A percentile compares a stretch with the other conserved stretches of the same genome.
Conservation (phyloP, 2,113 vertebrate genomes). For the Mixornis gularis region DNA sequence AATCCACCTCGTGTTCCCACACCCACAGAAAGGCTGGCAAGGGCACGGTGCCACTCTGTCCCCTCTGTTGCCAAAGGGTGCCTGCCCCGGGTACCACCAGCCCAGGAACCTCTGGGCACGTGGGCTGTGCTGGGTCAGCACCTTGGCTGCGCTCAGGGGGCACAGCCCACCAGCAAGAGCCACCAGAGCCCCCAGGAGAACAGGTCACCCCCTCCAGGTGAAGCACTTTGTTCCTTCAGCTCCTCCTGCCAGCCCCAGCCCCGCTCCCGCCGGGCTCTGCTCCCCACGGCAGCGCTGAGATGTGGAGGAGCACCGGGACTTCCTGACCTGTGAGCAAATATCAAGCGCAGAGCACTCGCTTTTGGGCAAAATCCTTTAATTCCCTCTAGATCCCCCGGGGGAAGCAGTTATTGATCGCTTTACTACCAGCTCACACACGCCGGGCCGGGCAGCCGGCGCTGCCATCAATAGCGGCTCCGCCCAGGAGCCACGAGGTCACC, state of each 20-base stretch:
- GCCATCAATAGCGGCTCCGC: neutral
- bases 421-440: neutral
- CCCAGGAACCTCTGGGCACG: rapidly evolving
- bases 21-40: neutral
- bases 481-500: neutral
- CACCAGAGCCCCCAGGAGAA: neutral
- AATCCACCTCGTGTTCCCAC: neutral
- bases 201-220: neutral
- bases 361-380: slow-evolving; percentile 18
- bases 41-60: neutral
- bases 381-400: neutral
- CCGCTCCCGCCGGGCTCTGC: rapidly evolving
- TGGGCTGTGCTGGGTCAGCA: neutral
- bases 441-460: neutral
- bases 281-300: rapidly evolving
- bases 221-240: neutral
- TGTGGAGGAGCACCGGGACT: neutral
- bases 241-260: neutral
- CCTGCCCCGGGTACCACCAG: neutral
- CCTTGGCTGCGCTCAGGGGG: neutral
- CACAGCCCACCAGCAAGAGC: neutral
- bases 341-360: neutral
- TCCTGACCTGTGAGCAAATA: slow-evolving; percentile 24
- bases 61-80: neutral
- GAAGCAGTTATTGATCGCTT: neutral